These are phyloP conservation scores for Oreochromis tanganicae DNA, from an alignment of 2,113 vertebrate species.

Conservation along the genomic window DNA sequence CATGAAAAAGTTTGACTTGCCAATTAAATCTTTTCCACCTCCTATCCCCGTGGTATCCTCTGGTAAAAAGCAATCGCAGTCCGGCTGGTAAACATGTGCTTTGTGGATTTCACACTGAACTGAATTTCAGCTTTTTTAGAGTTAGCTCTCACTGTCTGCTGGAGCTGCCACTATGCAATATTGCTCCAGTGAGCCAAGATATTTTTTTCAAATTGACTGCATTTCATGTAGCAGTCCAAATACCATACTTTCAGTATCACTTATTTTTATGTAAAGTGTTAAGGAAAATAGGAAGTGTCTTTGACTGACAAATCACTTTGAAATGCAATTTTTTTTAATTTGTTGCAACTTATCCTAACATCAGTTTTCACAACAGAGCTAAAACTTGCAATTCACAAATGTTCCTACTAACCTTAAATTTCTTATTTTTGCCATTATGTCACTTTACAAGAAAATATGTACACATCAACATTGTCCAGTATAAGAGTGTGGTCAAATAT, in stretches of 20 bases:
- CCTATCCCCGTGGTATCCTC: background rate
- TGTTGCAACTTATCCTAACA: background rate
- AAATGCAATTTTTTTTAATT: background rate
- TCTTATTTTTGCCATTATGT: background rate
- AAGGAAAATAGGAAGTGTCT: background rate
- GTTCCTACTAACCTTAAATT: background rate
- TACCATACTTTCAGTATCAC: background rate
- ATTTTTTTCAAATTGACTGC: background rate
- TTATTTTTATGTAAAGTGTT: background rate
- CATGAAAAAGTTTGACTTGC: background rate
- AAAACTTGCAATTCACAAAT: background rate
- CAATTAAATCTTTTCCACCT: constrained; percentile 3
- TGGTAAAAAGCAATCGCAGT: background rate
- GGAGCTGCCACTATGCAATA: background rate
- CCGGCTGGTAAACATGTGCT: constrained; percentile 23
- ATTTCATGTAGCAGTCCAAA: background rate
- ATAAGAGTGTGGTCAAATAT: background rate
- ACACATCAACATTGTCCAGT: background rate
- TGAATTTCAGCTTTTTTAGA: background rate
- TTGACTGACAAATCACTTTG: background rate
- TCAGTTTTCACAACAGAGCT: background rate
- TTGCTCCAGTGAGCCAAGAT: background rate
- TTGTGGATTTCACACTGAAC: constrained; percentile 19
- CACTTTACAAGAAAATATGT: background rate
- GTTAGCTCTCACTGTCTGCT: background rate